phyloP scores from a whole-genome alignment of 2,113 vertebrate species.

The Columba janthina region DNA sequence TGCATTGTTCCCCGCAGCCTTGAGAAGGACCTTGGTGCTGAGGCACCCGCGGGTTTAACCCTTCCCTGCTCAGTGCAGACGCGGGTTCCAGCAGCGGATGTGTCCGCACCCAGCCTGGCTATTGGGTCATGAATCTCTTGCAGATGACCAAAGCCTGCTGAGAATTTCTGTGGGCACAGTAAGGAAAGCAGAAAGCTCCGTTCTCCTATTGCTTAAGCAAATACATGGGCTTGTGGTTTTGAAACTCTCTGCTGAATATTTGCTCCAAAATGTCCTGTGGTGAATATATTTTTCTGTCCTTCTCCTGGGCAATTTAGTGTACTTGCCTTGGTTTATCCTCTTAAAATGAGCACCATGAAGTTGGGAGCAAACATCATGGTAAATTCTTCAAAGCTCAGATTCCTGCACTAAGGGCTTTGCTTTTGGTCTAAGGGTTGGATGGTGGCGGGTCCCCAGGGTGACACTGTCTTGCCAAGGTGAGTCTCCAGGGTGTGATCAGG shows the following conservation, averaged over 20 bases:
- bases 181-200: not conserved
- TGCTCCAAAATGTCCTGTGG: not conserved
- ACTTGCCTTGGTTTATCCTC: not conserved
- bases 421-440: not conserved
- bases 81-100: not conserved
- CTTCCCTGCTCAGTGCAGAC: constrained; percentile 43
- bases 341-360: not conserved
- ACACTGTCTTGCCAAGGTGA: not conserved
- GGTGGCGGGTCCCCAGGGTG: not conserved
- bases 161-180: too few relatives aligned
- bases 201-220: not conserved
- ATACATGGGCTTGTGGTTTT: not conserved
- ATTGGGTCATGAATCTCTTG: not conserved
- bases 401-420: not conserved
- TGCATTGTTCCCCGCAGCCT: constrained; percentile 73
- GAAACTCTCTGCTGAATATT: not conserved
- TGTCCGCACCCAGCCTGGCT: not conserved
- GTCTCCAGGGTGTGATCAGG: rapidly evolving
- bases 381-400: not conserved
- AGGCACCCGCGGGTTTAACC: constrained; percentile 67
- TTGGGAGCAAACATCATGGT: not conserved
- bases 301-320: not conserved
- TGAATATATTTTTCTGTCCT: not conserved
- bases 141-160: not conserved
- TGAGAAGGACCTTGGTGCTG: constrained; percentile 71